Percentiles rank a stretch among this genome's conserved stretches.
Conservation (phyloP, 2,888 invertebrate species). For the Chouioia cunea region DNA sequence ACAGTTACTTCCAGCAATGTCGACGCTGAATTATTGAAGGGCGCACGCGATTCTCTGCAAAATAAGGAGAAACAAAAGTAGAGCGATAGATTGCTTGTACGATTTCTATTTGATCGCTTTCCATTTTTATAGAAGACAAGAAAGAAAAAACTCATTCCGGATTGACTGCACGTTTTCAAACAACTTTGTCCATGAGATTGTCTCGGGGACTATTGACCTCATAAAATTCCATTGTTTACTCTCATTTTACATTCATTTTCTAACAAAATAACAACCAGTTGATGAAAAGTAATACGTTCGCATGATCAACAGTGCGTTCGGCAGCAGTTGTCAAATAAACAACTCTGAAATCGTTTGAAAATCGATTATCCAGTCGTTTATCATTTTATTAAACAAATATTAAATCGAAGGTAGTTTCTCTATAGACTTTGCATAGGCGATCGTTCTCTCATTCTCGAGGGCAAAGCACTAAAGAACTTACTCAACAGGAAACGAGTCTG, state of each 20-base stretch:
- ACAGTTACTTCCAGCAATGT: conserved; percentile 70
- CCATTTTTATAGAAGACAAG: conserved; percentile 6
- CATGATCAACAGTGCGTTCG: background rate
- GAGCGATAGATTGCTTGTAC: conserved; percentile 16
- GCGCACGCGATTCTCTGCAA: conserved; percentile 60
- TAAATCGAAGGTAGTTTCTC: too few species aligned
- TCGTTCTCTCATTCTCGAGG: too few species aligned
- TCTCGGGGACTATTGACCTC: conserved; percentile 7
- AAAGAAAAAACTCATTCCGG: background rate
- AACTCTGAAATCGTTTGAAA: too few species aligned
- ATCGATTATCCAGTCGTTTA: too few species aligned
- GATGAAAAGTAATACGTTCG: conserved; percentile 5
- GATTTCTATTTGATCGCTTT: conserved; percentile 25
- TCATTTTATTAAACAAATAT: too few species aligned
- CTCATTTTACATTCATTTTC: background rate
- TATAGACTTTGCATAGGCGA: too few species aligned
- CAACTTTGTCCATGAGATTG: conserved; percentile 12
- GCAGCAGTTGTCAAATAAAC: too few species aligned
- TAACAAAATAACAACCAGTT: too few species aligned
- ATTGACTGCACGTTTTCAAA: too few species aligned
- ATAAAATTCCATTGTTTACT: background rate
- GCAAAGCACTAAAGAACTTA: too few species aligned
- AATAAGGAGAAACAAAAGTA: conserved; percentile 34
- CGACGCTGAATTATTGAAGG: conserved; percentile 70
- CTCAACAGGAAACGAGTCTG: too few species aligned